phyloP scores from a whole-genome alignment of 2,113 vertebrate genomes.

The Sphaerodactylus townsendi region DNA sequence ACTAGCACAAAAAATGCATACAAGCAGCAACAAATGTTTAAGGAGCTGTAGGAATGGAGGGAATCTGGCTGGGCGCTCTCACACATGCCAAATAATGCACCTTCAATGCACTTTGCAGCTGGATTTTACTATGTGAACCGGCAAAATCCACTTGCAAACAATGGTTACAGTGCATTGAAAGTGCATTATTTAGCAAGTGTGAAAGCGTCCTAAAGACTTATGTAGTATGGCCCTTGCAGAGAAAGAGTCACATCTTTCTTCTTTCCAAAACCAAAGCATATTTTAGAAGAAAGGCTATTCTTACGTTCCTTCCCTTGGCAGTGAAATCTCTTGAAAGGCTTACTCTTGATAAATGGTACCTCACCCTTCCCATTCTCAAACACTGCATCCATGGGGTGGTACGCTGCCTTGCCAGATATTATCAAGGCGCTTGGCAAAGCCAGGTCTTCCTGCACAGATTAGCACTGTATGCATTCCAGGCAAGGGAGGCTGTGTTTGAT shows the following conservation, averaged over 20 bases:
- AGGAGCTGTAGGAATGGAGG: too few species aligned
- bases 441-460: conserved; percentile 31
- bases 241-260: not conserved
- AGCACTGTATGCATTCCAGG: conserved; percentile 5
- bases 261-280: conserved; percentile 17
- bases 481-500: not conserved
- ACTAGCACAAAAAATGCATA: not conserved
- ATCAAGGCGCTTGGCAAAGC: conserved; percentile 19
- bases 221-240: not conserved
- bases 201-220: too few species aligned
- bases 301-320: conserved; percentile 47
- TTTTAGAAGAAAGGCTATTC: not conserved
- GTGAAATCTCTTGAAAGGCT: conserved; percentile 36
- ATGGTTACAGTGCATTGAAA: too few species aligned
- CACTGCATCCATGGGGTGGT: conserved; percentile 21
- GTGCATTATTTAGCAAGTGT: too few species aligned
- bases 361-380: conserved; percentile 57
- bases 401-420: conserved; percentile 40
- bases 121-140: too few species aligned
- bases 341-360: conserved; percentile 55
- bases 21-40: not conserved
- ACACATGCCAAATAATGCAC: too few species aligned
- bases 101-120: too few species aligned
- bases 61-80: too few species aligned
- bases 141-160: too few species aligned